These are phyloP conservation scores for Holacanthus passer DNA, from an alignment of 2,113 vertebrate species.

Conservation along the genomic window DNA sequence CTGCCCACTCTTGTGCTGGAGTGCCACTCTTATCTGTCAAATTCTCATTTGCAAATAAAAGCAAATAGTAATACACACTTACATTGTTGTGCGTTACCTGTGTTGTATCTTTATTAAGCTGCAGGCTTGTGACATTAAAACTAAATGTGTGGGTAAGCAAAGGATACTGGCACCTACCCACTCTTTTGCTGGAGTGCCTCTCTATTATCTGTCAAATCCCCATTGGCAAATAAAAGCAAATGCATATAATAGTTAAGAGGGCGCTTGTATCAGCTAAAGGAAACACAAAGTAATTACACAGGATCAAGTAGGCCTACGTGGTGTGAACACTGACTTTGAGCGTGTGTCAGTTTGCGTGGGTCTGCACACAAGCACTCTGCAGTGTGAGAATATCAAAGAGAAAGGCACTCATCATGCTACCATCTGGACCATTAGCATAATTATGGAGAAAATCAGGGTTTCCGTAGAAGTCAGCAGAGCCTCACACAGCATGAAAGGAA, in stretches of 20 bases:
- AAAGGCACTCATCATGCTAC: conserved; percentile 79
- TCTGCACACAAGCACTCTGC: conserved; percentile 67
- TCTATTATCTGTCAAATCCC: conserved; percentile 47
- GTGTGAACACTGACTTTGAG: conserved; percentile 70
- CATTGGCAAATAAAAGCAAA: conserved; percentile 49
- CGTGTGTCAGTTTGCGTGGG: conserved; percentile 72
- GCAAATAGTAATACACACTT: too few relatives aligned
- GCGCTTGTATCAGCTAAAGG: conserved; percentile 42
- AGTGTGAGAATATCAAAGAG: conserved; percentile 78
- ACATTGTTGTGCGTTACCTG: neutral
- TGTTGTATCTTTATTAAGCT: conserved; percentile 8
- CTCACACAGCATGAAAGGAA: conserved; percentile 79
- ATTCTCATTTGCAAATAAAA: conserved; percentile 42
- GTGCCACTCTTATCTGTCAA: conserved; percentile 50
- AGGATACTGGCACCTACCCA: conserved; percentile 16
- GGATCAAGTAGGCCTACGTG: conserved; percentile 61
- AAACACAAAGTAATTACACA: conserved; percentile 59
- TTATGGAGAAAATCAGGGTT: conserved; percentile 78
- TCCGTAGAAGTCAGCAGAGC: conserved; percentile 76
- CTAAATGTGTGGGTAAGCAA: conserved; percentile 36
- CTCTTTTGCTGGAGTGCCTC: conserved; percentile 40
- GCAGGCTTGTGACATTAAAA: neutral
- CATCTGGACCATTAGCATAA: conserved; percentile 85
- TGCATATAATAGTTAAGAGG: conserved; percentile 55
- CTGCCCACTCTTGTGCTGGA: conserved; percentile 21